phyloP scores from a whole-genome alignment of 2,888 invertebrate species.

The Salticus scenicus region DNA sequence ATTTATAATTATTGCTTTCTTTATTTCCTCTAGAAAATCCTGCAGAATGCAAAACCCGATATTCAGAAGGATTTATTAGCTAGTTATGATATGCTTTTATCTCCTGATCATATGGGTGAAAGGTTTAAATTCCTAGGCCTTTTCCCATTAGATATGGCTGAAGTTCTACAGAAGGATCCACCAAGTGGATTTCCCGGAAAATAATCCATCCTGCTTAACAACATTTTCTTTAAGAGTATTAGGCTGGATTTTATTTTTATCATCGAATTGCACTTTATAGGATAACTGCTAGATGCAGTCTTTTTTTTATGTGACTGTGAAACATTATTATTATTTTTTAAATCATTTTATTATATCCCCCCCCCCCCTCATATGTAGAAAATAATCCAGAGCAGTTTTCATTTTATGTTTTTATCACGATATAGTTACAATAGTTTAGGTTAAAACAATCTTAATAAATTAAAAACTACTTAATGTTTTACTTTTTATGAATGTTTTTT shows the following conservation, averaged over 20 bases:
- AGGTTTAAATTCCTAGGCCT: conserved; percentile 92
- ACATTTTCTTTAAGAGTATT: not conserved
- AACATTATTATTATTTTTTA: no score
- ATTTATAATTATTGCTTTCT: not conserved
- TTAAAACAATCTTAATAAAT: no score
- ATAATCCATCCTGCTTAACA: not conserved
- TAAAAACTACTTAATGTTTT: no score
- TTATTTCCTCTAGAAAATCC: conserved; percentile 75
- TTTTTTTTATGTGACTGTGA: not conserved
- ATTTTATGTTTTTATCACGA: not conserved
- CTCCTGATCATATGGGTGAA: conserved; percentile 87
- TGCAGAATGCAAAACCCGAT: conserved; percentile 77
- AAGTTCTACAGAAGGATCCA: conserved; percentile 50
- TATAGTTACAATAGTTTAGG: no score
- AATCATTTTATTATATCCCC: no score
- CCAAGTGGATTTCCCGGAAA: conserved; percentile 54
- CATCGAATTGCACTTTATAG: not conserved
- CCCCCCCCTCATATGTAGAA: no score
- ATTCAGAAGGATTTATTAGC: conserved; percentile 80
- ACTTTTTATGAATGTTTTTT: no score
- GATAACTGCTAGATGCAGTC: not conserved
- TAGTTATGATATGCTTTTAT: conserved; percentile 89
- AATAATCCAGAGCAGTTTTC: not conserved
- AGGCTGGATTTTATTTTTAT: not conserved
- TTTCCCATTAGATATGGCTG: conserved; percentile 78